Evolutionary conservation across 1,140 invertebrate species (phyloP).

Genomic region (Linepithema humile): DNA sequence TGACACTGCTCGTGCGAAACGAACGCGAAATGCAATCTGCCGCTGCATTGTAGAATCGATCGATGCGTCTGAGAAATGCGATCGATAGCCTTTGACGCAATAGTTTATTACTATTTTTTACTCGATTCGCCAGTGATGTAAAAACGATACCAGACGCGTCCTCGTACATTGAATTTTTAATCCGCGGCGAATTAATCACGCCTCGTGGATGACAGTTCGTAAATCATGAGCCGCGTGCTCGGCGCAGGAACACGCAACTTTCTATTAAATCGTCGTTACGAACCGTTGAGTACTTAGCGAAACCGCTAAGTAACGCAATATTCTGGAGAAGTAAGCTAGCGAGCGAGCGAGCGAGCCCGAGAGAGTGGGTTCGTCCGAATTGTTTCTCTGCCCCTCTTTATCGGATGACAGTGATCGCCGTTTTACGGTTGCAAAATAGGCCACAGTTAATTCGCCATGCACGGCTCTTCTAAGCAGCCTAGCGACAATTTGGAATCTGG

Average conservation of each 20-base stretch:
- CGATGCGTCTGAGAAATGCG: not conserved
- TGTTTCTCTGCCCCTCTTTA: not conserved
- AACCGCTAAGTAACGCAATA: not conserved
- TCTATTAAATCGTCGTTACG: slow-evolving; percentile 17
- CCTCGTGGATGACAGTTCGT: not conserved
- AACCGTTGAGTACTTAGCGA: not conserved
- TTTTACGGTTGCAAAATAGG: not conserved
- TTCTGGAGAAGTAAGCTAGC: no score
- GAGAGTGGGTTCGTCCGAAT: slow-evolving; percentile 1
- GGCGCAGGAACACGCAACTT: not conserved
- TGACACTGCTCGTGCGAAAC: slow-evolving; percentile 4
- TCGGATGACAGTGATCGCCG: not conserved
- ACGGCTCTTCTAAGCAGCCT: not conserved
- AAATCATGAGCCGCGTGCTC: not conserved
- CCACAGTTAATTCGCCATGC: not conserved
- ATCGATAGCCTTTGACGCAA: not conserved
- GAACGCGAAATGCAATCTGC: not conserved
- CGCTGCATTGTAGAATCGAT: not conserved
- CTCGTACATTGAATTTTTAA: not conserved
- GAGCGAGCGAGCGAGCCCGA: not conserved
- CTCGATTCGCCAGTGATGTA: not conserved
- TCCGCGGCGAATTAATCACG: not conserved
- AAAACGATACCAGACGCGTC: no score
- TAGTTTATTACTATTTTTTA: not conserved
- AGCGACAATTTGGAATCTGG: no score